Evolutionary conservation across 2,888 invertebrate genomes (phyloP).

Genomic region (Drosophila tripunctata): DNA sequence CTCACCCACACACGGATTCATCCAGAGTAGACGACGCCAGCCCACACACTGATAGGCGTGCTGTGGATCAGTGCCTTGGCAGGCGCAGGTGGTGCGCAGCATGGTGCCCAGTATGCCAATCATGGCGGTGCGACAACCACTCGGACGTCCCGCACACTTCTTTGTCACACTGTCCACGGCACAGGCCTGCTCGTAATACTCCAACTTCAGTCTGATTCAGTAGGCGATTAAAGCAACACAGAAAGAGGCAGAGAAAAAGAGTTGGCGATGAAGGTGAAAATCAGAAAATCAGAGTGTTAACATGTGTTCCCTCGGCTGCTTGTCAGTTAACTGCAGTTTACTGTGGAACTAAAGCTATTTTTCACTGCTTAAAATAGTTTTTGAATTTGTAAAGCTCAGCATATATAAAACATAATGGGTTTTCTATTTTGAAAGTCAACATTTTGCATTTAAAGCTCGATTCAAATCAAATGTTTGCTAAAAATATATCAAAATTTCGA

Average conservation of each 20-base stretch:
- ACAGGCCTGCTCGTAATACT: conserved; percentile 95
- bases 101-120: conserved; percentile 95
- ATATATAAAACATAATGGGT: too few species aligned
- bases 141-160: conserved; percentile 93
- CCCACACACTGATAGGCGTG: conserved; percentile 95
- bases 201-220: conserved; percentile 90
- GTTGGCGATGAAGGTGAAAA: background rate
- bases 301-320: conserved; percentile 20
- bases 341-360: too few species aligned
- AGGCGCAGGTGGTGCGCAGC: conserved; percentile 93
- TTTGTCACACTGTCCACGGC: conserved; percentile 95
- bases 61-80: conserved; percentile 93
- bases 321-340: conserved; percentile 51
- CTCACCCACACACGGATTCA: conserved; percentile 96
- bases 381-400: too few species aligned
- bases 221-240: conserved; percentile 4
- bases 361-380: too few species aligned
- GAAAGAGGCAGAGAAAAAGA: background rate
- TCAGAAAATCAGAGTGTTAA: conserved; percentile 19
- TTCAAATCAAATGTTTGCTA: too few species aligned
- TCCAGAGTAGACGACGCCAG: conserved; percentile 95
- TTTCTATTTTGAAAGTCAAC: too few species aligned
- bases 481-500: too few species aligned
- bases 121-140: conserved; percentile 93
- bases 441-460: too few species aligned